Evolutionary conservation across 92 coral and sea anemone genomes (phyloP).

Genomic region (Epizoanthus illoricatus): DNA sequence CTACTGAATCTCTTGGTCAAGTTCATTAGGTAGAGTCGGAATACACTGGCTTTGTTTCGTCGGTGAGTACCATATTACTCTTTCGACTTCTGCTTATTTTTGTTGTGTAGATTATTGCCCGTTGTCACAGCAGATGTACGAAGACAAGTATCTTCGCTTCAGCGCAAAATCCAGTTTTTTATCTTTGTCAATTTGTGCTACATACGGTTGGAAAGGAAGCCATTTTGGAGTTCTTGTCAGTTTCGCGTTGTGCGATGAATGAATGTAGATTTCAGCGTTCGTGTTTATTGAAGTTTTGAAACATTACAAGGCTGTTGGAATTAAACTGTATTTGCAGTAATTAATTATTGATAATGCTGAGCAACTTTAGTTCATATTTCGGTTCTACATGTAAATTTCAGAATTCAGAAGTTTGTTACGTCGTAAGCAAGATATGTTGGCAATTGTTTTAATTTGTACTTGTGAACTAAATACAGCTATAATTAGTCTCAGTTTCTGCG

Average conservation of each 20-base stretch:
- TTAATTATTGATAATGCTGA: constrained; percentile 1
- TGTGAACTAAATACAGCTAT: too few species aligned
- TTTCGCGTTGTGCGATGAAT: background rate
- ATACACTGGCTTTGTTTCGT: background rate
- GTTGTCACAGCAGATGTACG: background rate
- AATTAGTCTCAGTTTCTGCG: too few species aligned
- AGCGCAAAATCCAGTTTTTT: background rate
- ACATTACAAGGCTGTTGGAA: too few species aligned
- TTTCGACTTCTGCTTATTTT: background rate
- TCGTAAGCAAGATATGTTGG: too few species aligned
- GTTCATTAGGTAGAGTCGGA: constrained; percentile 16
- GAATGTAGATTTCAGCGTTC: background rate
- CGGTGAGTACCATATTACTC: constrained; percentile 17
- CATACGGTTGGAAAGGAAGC: background rate
- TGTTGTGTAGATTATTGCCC: too few species aligned
- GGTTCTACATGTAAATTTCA: background rate
- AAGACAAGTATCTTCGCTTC: background rate
- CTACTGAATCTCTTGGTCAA: background rate
- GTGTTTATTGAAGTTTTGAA: too few species aligned
- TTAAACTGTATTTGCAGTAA: background rate
- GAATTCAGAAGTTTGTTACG: too few species aligned
- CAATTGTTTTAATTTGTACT: too few species aligned
- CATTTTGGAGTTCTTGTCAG: background rate
- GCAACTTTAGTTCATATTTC: background rate
- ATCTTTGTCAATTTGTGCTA: too few species aligned